Conservation (phyloP, 1,140 invertebrate genomes). For the Triops cancriformis region DNA sequence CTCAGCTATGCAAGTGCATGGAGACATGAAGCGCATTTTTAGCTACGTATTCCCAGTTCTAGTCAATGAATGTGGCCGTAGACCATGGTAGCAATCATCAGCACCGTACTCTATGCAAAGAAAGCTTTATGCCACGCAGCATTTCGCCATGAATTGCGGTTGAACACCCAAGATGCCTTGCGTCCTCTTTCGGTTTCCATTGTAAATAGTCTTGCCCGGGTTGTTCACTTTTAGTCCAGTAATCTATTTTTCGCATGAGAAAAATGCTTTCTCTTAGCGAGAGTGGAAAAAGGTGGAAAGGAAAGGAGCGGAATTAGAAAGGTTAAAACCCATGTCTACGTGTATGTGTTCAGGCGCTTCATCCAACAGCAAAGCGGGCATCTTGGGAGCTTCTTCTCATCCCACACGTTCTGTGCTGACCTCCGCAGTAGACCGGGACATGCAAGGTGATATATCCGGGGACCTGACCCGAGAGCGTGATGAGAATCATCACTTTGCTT, state of each 20-base stretch:
- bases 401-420: not conserved
- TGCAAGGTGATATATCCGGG: constrained; percentile 4
- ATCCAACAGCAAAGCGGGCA: not conserved
- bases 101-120: no score
- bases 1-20: not conserved
- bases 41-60: not conserved
- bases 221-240: not conserved
- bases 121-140: no score
- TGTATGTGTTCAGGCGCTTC: not conserved
- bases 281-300: not conserved
- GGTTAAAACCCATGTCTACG: not conserved
- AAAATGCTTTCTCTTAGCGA: not conserved
- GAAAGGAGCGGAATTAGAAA: not conserved
- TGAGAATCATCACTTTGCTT: not conserved
- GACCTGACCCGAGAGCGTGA: not conserved
- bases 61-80: not conserved
- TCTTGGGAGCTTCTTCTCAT: constrained; percentile 4
- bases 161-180: constrained; percentile 9
- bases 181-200: not conserved
- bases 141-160: not conserved
- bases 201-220: not conserved
- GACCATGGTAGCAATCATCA: not conserved
- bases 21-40: not conserved
- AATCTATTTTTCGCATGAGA: not conserved
- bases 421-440: constrained; percentile 1